Evolutionary conservation across 1,140 invertebrate species (phyloP).

Genomic region (Gryllus bimaculatus): DNA sequence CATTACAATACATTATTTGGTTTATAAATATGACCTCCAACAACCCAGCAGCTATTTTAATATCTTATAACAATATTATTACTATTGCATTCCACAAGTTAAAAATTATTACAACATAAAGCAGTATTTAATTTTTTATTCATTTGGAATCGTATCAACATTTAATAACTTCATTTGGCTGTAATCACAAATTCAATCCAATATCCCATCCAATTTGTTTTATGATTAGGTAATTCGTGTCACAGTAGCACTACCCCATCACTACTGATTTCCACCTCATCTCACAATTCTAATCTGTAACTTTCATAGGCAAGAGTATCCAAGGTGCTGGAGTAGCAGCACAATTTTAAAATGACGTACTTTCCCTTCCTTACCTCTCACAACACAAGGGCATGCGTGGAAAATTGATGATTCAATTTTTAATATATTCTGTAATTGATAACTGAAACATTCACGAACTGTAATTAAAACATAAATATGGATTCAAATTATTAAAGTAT

Average conservation of each 20-base stretch:
- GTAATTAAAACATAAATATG: no score
- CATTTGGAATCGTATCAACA: neutral
- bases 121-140: neutral
- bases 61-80: neutral
- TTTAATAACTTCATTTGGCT: neutral
- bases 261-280: no score
- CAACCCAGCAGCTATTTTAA: neutral
- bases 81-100: neutral
- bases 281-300: no score
- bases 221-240: neutral
- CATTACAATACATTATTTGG: neutral
- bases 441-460: no score
- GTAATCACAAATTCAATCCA: neutral
- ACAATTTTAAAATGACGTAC: no score
- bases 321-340: no score
- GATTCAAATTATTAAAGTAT: no score
- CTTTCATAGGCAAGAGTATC: no score
- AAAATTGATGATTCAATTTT: no score
- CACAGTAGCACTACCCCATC: neutral
- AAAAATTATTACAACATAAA: neutral
- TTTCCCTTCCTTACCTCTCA: no score
- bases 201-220: neutral
- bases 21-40: neutral
- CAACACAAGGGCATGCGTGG: no score
- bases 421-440: no score